A percentile compares a stretch with the other conserved stretches of the same genome.
Evolutionary conservation across 2,113 vertebrate species (phyloP).

Genomic region (Trematocara stigmaticum): DNA sequence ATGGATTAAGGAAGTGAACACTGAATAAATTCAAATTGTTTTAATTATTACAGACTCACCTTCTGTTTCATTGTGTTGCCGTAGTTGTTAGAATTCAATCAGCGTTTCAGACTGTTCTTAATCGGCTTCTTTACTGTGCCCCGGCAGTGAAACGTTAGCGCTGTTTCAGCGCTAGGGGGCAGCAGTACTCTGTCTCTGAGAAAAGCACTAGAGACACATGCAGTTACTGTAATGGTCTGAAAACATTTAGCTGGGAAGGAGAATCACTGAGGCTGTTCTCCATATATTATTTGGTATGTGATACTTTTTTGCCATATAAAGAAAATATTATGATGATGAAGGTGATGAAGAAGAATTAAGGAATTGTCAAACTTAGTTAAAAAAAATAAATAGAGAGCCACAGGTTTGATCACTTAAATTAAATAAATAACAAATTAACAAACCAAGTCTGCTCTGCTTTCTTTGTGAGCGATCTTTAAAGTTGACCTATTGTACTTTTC

Average conservation of each 20-base stretch:
- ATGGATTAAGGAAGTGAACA: constrained; percentile 34
- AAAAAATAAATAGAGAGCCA: background rate
- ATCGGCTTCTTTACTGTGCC: background rate
- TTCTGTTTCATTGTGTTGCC: background rate
- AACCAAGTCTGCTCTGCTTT: background rate
- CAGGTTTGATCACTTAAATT: background rate
- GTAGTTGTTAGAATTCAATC: background rate
- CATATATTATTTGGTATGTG: background rate
- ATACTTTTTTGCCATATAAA: background rate
- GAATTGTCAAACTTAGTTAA: background rate
- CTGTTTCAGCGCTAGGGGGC: constrained; percentile 43
- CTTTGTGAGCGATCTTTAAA: background rate
- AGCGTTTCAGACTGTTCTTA: background rate
- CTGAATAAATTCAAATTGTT: constrained; percentile 53
- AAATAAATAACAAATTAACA: background rate
- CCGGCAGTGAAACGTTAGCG: background rate
- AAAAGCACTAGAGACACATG: background rate
- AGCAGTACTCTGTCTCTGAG: constrained; percentile 14
- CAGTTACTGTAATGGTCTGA: background rate
- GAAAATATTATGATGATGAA: background rate
- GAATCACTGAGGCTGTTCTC: background rate
- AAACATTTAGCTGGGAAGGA: background rate
- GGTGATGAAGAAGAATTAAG: background rate
- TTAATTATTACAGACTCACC: constrained; percentile 23
- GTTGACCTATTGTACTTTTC: background rate